Conservation (phyloP, 2,113 vertebrate species). For the Myotis brandtii region DNA sequence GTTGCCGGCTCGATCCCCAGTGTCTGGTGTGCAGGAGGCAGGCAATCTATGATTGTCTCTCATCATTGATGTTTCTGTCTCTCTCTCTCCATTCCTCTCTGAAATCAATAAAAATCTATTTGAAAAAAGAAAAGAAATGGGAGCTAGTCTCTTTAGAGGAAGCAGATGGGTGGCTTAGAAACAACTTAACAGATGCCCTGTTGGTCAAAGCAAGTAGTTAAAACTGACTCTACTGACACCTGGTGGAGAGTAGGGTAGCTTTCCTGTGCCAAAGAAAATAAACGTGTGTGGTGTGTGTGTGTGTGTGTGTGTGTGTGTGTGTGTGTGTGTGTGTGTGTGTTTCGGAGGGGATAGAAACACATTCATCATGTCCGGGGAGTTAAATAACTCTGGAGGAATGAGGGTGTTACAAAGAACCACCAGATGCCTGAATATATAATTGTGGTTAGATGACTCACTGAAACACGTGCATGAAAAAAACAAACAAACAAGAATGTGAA, state of each 20-base stretch:
- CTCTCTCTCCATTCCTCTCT: no score
- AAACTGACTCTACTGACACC: constrained; percentile 75
- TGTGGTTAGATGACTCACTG: constrained; percentile 81
- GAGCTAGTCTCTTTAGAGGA: background rate
- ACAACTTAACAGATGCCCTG: background rate
- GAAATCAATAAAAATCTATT: no score
- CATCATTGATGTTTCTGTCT: no score
- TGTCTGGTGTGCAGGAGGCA: no score
- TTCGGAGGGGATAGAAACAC: background rate
- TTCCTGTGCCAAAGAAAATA: background rate
- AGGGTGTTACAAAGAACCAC: background rate
- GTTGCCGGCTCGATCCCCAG: no score
- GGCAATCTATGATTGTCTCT: no score
- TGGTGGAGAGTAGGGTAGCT: constrained; percentile 57
- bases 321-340: background rate
- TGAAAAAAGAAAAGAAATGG: background rate
- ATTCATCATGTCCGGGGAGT: constrained; percentile 27
- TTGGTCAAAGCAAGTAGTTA: background rate
- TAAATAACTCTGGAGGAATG: constrained; percentile 68
- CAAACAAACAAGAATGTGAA: constrained; percentile 71
- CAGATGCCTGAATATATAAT: constrained; percentile 76
- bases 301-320: background rate
- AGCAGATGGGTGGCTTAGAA: background rate
- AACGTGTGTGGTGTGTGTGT: background rate
- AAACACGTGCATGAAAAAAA: constrained; percentile 69